Evolutionary conservation across 2,113 vertebrate genomes (phyloP).

Genomic region (Nymphicus hollandicus): DNA sequence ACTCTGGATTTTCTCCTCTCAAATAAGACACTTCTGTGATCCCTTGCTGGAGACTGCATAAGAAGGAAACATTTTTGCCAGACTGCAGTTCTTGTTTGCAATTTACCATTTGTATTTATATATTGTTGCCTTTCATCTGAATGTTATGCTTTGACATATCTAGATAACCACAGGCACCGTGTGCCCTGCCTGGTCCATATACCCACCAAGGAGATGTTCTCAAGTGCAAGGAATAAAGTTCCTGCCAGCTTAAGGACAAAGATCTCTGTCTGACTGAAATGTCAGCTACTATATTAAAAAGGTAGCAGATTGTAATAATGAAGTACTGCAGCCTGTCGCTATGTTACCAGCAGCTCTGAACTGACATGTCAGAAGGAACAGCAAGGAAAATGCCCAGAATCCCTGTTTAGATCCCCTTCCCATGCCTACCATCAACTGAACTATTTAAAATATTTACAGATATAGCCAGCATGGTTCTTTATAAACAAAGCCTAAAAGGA

Average conservation of each 20-base stretch:
- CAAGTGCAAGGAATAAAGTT: neutral
- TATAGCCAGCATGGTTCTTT: neutral
- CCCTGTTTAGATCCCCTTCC: neutral
- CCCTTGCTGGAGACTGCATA: neutral
- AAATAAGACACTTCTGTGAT: neutral
- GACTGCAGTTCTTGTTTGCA: neutral
- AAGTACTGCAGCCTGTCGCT: constrained; percentile 61
- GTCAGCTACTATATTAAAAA: constrained; percentile 49
- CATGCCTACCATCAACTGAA: neutral
- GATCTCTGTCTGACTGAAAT: constrained; percentile 46
- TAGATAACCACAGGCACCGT: neutral
- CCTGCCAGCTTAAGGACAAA: neutral
- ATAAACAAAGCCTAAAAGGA: neutral
- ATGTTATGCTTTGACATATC: neutral
- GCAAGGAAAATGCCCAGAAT: constrained; percentile 33
- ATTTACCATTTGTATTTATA: neutral
- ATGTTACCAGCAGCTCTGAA: constrained; percentile 48
- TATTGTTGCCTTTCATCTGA: neutral
- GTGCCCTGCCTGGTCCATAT: neutral
- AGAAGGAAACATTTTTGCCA: neutral
- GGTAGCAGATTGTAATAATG: constrained; percentile 65
- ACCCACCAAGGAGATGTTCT: neutral
- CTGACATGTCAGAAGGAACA: constrained; percentile 13
- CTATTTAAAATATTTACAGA: constrained; percentile 33
- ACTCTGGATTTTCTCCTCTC: neutral